Base-by-base conservation (phyloP, 92 coral and sea anemone species). In the Paragorgia papillata region DNA sequence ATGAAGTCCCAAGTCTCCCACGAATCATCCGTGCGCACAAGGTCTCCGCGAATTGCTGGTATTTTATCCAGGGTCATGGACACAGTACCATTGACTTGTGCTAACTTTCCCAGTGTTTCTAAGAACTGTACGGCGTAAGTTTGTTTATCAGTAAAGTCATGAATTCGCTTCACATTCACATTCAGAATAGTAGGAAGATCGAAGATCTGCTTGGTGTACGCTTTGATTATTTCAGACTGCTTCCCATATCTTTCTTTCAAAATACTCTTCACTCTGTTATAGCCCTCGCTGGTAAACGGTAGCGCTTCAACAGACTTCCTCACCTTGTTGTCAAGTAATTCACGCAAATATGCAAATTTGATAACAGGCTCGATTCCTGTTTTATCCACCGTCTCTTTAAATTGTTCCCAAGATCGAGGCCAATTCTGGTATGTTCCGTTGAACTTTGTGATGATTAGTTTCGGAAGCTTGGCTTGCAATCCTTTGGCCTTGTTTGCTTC, bases 11-110 rank as follows among this genome's bases (percentile, higher is more conserved):
- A 76, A 7, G 41, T 62, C 37, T 27, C 60, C 82, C 82, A 76
- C 19, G 21, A 8, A 21, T 17, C 60, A 41, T 62, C 73, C 22
- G 73, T 76, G 34, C 73, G 66, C 14, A 76, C 82, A 29, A 76
- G 40, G 62, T 61, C 60, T 28, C 82, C 67, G 14, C 69, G 8
- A 35, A 76, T 61, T 46, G 57, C 73, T 9, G 73, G 67, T 28
- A 76, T 27, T 62, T 76, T 76, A 27, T 76, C 82, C 22, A 76
- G 55, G 21, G 73, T 66, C 59, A 76, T 53, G n/a, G 53, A 7
- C n/a, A 46, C 53, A 2, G 7, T 46, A 15, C n/a, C 53, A 15
- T 46, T 46, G 12, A 46, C n/a, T 46, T 46, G 12, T 2, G 7
- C n/a, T 15, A 46, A 15, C 2, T 46, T 46, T 7, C 53, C 53